These are phyloP conservation scores for Actenoides lindsayi DNA, from an alignment of 2,113 vertebrate species.

Conservation along the genomic window DNA sequence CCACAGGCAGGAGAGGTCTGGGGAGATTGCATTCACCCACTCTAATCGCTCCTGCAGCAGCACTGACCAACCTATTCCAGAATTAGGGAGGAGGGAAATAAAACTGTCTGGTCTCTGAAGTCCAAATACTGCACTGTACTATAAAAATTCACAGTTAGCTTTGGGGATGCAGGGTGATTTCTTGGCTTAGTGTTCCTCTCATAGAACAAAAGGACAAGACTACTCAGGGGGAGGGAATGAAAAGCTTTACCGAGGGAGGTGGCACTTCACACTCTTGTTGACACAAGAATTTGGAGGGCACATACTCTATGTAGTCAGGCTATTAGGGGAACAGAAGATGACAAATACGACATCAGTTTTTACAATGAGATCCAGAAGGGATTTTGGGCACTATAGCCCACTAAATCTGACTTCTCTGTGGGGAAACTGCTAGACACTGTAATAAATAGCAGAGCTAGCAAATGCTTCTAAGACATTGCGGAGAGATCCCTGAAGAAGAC, in stretches of 20 bases:
- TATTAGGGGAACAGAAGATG: neutral
- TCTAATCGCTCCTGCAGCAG: neutral
- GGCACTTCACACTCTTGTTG: slow-evolving; percentile 7
- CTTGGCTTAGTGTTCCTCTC: slow-evolving; percentile 8
- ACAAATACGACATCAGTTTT: slow-evolving; percentile 18
- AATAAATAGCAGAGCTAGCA: neutral
- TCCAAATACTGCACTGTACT: neutral
- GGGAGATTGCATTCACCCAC: slow-evolving; percentile 10
- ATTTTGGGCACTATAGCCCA: slow-evolving; percentile 19
- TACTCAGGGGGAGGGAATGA: slow-evolving; percentile 10
- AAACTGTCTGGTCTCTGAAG: slow-evolving; percentile 34
- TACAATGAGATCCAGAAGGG: slow-evolving; percentile 18
- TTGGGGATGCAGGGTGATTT: slow-evolving; percentile 22
- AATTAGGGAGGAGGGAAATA: neutral
- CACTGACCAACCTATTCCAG: neutral
- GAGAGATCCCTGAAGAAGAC: neutral
- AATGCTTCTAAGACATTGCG: neutral
- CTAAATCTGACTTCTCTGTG: slow-evolving; percentile 14
- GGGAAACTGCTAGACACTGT: neutral
- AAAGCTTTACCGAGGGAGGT: neutral
- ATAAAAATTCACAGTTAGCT: slow-evolving; percentile 30
- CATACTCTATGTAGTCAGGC: neutral
- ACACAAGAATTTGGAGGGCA: slow-evolving; percentile 20
- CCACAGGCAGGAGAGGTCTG: slow-evolving; percentile 44
- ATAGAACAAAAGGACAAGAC: slow-evolving; percentile 7